phyloP scores from a whole-genome alignment of 2,888 invertebrate genomes.

The Autographa pulchrina region DNA sequence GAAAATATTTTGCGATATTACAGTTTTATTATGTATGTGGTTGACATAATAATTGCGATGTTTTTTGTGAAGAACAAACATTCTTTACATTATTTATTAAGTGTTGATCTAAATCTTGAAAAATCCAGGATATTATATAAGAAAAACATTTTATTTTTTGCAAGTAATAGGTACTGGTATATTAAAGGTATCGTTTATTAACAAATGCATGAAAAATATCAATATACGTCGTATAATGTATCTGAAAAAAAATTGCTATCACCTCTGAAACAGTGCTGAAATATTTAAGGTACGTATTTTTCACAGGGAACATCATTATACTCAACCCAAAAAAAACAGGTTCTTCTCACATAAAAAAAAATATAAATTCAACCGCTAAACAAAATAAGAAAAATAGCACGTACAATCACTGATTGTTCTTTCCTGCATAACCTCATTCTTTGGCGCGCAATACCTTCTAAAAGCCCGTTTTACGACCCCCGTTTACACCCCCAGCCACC shows the following conservation, averaged over 20 bases:
- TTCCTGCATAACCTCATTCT: slow-evolving; percentile 30
- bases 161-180: too few relatives aligned
- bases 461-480: slow-evolving; percentile 64
- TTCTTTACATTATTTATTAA: not conserved
- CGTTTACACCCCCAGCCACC: slow-evolving; percentile 52
- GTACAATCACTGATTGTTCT: slow-evolving; percentile 23
- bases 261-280: too few relatives aligned
- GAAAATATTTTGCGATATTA: slow-evolving; percentile 30
- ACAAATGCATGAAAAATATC: too few relatives aligned
- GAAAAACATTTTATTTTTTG: too few relatives aligned
- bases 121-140: too few relatives aligned
- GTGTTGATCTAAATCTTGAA: too few relatives aligned
- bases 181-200: too few relatives aligned
- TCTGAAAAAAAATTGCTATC: too few relatives aligned
- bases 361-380: not conserved
- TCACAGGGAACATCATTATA: not conserved
- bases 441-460: slow-evolving; percentile 60
- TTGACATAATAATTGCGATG: not conserved
- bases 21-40: not conserved
- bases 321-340: not conserved
- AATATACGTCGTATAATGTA: too few relatives aligned
- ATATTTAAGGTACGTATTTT: too few relatives aligned
- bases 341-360: not conserved
- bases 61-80: not conserved
- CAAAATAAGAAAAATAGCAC: not conserved